Evolutionary conservation across 2,888 invertebrate species (phyloP), one percentile per base, ranked within the genome.

Genomic region (Cenopis cana): DNA sequence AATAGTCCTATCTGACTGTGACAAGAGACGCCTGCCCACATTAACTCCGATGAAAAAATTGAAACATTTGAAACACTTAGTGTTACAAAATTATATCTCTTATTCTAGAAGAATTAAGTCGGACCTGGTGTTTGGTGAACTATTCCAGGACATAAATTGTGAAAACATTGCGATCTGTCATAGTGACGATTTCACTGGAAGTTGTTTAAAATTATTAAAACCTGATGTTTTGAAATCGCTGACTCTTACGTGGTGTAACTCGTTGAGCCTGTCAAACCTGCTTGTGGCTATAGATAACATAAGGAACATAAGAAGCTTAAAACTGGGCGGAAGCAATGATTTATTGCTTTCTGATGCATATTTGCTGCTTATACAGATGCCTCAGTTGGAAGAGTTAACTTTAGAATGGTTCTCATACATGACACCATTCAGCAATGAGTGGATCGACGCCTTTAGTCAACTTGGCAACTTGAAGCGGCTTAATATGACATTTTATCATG

Each of bases 321-420:
- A 38, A 38, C 12, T 57, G 0, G 38, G 17, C 2, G 38, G 14
- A 12, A 11, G 11, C 12, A n/a, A n/a, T n/a, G n/a, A n/a, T n/a
- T 8, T 18, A 2, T 18, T 6, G 12, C 57, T 17, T 6, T 11
- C n/a, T 14, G 36, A 18, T 9, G 14, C 36, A 2, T 8, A 57
- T 57, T 57, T 57, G n/a, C 12, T 57, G 2, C 36, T 57, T 38
- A 12, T 18, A 6, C 12, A 36, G 18, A 57, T 57, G 57, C 57
- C 57, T 2, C 38, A 20, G 5, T 18, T 57, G 12, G 38, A 38
- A 38, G 18, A 18, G 38, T 12, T 38, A 12, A 38, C 38, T 38
- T 38, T 38, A 38, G 3, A 12, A 12, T 38, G 12, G 0, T 2
- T 38, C 11, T 12, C n/a, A n/a, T 12, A 4, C 1, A 3, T 10